Evolutionary conservation across 2,797 vertebrate genomes (phyloP).

Genomic region (Streptopelia turtur): DNA sequence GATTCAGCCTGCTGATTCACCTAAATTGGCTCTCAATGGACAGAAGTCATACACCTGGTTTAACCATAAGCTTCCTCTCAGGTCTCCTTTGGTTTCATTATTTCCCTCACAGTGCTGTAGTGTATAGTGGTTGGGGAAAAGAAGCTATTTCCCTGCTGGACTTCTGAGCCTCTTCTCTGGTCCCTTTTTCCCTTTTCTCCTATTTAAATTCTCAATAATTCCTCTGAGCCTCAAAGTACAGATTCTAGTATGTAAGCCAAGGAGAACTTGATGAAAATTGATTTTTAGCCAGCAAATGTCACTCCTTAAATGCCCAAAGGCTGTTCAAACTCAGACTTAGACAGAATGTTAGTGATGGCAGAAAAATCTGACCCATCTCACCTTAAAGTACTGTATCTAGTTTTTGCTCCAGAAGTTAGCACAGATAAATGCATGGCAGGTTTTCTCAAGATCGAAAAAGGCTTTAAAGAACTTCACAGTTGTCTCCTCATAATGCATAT

Average conservation of each 20-base stretch:
- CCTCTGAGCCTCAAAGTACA: conserved; percentile 15
- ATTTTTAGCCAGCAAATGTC: conserved; percentile 53
- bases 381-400: neutral
- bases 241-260: neutral
- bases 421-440: neutral
- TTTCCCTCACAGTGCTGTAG: neutral
- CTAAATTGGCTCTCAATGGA: conserved; percentile 44
- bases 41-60: neutral
- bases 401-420: neutral
- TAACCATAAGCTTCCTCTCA: conserved; percentile 4
- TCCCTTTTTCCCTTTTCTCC: neutral
- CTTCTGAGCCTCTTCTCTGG: neutral
- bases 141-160: neutral
- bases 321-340: conserved; percentile 32
- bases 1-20: neutral
- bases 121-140: neutral
- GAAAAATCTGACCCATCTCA: conserved; percentile 16
- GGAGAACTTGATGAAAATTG: conserved; percentile 57
- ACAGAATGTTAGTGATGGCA: neutral
- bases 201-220: conserved; percentile 30
- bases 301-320: conserved; percentile 42
- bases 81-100: conserved; percentile 56
- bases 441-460: neutral
- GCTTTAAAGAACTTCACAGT: neutral
- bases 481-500: neutral